Conservation (phyloP, 2,888 invertebrate species). For the Cremastobaeus sp. region DNA sequence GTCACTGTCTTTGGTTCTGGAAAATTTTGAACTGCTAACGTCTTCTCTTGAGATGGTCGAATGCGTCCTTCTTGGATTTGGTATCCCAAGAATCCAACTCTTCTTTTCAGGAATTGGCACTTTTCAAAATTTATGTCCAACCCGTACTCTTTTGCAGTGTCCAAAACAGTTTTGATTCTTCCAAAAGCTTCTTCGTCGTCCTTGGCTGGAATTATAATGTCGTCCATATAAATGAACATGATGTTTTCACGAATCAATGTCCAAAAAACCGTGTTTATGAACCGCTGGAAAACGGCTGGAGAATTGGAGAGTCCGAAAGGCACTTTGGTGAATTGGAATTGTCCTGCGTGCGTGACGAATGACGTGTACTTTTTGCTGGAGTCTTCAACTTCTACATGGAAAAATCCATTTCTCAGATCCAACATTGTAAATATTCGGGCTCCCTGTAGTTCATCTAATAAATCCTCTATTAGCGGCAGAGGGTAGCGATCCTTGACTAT, state of each 20-base stretch:
- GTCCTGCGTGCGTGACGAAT: constrained; percentile 15
- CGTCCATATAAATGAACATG: constrained; percentile 19
- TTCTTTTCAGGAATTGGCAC: constrained; percentile 10
- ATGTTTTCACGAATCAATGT: neutral
- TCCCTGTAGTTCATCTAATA: neutral
- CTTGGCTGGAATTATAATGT: constrained; percentile 19
- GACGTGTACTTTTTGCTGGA: neutral
- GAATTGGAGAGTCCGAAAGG: constrained; percentile 1
- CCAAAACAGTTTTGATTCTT: neutral
- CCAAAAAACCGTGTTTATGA: constrained; percentile 18
- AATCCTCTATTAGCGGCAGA: constrained; percentile 61
- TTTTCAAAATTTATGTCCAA: constrained; percentile 24
- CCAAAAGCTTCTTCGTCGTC: neutral
- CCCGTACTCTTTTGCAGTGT: neutral
- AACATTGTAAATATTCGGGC: neutral
- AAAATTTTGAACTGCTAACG: neutral
- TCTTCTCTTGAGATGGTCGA: constrained; percentile 4
- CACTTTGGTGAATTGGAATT: constrained; percentile 8
- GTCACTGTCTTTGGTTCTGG: neutral
- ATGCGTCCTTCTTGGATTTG: constrained; percentile 4
- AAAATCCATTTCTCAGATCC: constrained; percentile 17
- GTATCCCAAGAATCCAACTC: constrained; percentile 13
- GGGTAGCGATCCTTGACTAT: constrained; percentile 31
- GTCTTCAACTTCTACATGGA: constrained; percentile 3
- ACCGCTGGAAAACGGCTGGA: constrained; percentile 14